A percentile compares a stretch with the other conserved stretches of the same genome.
phyloP scores from a whole-genome alignment of 2,888 invertebrate genomes.

The Sthenelais limicola region DNA sequence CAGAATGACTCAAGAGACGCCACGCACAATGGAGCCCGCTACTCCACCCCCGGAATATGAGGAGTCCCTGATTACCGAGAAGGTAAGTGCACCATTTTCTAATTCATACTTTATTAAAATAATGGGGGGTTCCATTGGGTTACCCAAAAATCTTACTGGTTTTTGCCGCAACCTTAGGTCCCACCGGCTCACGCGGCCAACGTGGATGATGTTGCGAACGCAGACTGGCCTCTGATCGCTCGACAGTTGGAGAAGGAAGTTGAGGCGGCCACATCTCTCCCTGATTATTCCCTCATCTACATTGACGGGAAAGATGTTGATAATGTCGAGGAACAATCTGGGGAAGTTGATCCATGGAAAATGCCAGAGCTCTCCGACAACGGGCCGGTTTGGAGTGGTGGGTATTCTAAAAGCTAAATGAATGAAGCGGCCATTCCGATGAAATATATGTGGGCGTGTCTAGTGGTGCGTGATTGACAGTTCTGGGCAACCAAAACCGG shows the following conservation, averaged over 20 bases:
- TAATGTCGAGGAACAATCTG: background rate
- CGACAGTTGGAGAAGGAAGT: background rate
- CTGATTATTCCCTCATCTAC: constrained; percentile 7
- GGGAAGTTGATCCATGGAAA: constrained; percentile 39
- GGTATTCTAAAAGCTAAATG: constrained; percentile 19
- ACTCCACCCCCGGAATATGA: constrained; percentile 37
- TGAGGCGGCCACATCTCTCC: background rate
- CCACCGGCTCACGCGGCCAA: background rate
- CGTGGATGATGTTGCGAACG: constrained; percentile 7
- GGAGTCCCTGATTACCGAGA: background rate
- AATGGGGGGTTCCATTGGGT: constrained; percentile 31
- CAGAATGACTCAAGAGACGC: background rate
- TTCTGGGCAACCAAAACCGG: background rate
- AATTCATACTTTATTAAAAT: too few species aligned
- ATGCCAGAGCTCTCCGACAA: constrained; percentile 36
- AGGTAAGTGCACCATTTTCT: constrained; percentile 26
- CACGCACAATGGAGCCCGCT: constrained; percentile 8
- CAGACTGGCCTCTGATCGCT: background rate
- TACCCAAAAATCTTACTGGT: constrained; percentile 16
- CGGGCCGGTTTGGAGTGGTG: constrained; percentile 41
- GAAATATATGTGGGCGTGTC: background rate
- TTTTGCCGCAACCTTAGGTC: constrained; percentile 14
- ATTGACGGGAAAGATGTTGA: background rate
- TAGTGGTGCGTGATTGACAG: background rate
- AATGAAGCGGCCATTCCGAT: background rate